Base-by-base conservation (phyloP, 2,113 vertebrate genomes). In the Sinosuthora webbiana region DNA sequence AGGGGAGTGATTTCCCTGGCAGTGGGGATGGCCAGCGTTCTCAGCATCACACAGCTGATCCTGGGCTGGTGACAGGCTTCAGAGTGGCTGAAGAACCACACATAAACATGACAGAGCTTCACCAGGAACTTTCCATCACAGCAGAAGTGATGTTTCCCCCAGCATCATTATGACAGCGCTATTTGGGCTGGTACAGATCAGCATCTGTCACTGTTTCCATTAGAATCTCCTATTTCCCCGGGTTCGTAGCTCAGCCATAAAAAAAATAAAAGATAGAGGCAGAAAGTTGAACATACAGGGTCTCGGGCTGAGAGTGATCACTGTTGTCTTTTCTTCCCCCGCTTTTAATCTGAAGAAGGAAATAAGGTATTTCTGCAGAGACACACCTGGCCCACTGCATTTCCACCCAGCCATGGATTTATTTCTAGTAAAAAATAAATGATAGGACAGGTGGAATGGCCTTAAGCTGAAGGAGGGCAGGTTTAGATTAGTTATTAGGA, bases 121-220 rank as follows among this genome's bases (percentile, higher is more conserved):
- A 57, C 42, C 47, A 44, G 52, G 52, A 90, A 24, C 92, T 81
- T 90, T 94, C 79, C 89, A 95, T 96, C 96, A 88, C 52, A 47
- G 67, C 45, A 42, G 84, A 90, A 94, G 57, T 14, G 28, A 87
- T 57, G 86, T 76, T 94, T 95, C 79, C 87, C 27, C 20, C 79
- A 82, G 91, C 82, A 91, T 80, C 79, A 24, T 82, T 91, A 84
- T 47, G 83, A 82, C 94, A 91, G 81, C 1, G 10, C 83, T 55
- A 35, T 91, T 90, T 83, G 67, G 92, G 78, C 92, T 41, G 41
- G 84, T 82, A 57, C 53, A 79, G 95, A 97, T 97, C 93, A 96
- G 82, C 91, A 77, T 76, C 95, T 93, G 65, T 96, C 94, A 83
- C 64, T 69, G 60, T 88, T 95, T 90, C 84, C 93, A 92, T 80